Base-by-base conservation (phyloP, 92 coral and sea anemone genomes). In the Porites lobata region DNA sequence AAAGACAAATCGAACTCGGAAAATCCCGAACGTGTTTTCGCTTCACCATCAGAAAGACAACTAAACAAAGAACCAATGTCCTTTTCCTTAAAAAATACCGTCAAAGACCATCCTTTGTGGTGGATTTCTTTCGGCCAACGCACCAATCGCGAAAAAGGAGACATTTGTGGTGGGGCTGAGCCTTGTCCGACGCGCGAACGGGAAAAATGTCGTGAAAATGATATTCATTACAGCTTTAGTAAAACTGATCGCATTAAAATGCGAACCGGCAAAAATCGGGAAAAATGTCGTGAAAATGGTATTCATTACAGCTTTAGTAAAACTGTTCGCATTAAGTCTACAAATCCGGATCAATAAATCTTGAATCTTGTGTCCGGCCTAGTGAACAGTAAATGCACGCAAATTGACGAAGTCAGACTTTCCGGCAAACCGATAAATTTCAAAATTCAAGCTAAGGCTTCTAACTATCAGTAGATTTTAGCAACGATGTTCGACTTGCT, bases 341-440 rank as follows among this genome's bases (percentile, higher is more conserved):
- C 5, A 9, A 51, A 82, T 56, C 86, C 86, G 86, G 71, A 82
- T 82, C 61, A 82, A 50, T 70, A 17, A 71, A 69, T 19, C 86
- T 82, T 56, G 64, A 75, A 75, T n/a, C 43, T 17, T 14, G 71
- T 62, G 69, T 82, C 86, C 86, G 86, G 67, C 67, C 19, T 3
- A 8, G 76, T 32, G n/a, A 24, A 8, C 2, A 71, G 24, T 69
- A 62, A 56, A 61, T 1, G 66, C 78, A 71, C 86, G 86, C 78
- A 71, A 82, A 69, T 22, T 17, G 54, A 19, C 62, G 15, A 8
- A 24, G 61, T 9, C 17, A 56, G 14, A 56, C 61, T 14, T 56
- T 0, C 61, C 12, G 32, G 32, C 32, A 56, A 56, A 9, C 14
- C 61, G 61, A 56, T 56, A 56, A 56, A 11, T 56, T 56, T 56